Conservation (phyloP, 2,888 invertebrate genomes). For the Caenorhabditis sp. region DNA sequence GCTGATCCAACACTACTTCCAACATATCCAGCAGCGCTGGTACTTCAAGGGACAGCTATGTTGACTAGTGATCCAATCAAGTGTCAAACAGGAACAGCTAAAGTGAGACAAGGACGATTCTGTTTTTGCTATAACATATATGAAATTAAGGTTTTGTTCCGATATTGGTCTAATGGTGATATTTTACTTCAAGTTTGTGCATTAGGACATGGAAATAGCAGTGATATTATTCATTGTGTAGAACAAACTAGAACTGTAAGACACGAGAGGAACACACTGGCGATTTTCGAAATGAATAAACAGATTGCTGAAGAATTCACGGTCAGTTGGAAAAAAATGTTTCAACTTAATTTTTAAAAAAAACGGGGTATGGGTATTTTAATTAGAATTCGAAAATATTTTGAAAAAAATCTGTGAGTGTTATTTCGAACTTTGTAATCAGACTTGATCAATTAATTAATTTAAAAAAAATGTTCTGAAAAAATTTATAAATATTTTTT, state of each 20-base stretch:
- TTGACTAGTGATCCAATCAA: constrained; percentile 65
- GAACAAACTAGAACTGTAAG: constrained; percentile 35
- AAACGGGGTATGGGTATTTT: neutral
- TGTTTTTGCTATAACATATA: neutral
- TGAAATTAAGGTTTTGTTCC: constrained; percentile 61
- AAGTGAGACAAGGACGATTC: constrained; percentile 37
- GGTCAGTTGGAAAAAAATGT: constrained; percentile 34
- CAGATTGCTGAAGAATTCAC: constrained; percentile 64
- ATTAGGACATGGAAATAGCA: constrained; percentile 54
- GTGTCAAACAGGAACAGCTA: constrained; percentile 66
- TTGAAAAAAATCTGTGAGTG: neutral
- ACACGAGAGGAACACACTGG: constrained; percentile 50
- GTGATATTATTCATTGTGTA: constrained; percentile 46
- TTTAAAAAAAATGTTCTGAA: neutral
- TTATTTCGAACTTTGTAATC: too few species aligned
- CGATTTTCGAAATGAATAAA: constrained; percentile 61
- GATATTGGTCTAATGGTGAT: constrained; percentile 68
- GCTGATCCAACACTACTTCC: constrained; percentile 49
- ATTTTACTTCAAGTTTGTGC: constrained; percentile 67
- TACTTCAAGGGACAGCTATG: constrained; percentile 67
- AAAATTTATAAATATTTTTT: constrained; percentile 68
- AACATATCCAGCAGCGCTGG: constrained; percentile 64
- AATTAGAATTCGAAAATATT: too few species aligned
- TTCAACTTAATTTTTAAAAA: neutral
- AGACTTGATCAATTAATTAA: too few species aligned